Evolutionary conservation across 2,888 invertebrate species (phyloP).

Genomic region (Cephus pulcher): DNA sequence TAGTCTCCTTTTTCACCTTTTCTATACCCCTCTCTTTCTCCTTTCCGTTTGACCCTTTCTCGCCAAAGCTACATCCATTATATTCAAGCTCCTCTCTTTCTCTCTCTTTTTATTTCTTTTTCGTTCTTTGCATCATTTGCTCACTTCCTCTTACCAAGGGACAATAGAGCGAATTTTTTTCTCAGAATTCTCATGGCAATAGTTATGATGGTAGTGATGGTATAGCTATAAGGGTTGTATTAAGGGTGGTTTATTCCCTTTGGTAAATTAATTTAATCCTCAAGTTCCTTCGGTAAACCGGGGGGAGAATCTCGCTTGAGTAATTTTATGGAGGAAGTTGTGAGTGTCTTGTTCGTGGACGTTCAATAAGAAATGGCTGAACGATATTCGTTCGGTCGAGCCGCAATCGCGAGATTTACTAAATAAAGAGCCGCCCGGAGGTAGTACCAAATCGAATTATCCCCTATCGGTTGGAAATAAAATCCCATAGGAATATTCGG

Average conservation of each 20-base stretch:
- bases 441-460: neutral
- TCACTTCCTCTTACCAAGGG: neutral
- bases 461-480: neutral
- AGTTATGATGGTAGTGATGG: neutral
- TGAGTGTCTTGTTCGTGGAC: neutral
- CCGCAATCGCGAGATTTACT: neutral
- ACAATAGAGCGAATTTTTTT: neutral
- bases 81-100: neutral
- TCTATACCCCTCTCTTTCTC: constrained; percentile 1
- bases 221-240: neutral
- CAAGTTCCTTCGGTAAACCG: neutral
- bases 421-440: neutral
- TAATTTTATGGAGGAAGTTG: neutral
- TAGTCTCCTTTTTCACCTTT: constrained; percentile 13
- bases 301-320: neutral
- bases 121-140: neutral
- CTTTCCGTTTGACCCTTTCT: constrained; percentile 3
- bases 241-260: constrained; percentile 2
- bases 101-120: neutral
- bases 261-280: constrained; percentile 32
- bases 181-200: neutral
- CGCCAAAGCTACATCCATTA: constrained; percentile 18
- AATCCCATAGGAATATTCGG: neutral
- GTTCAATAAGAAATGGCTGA: constrained; percentile 4
- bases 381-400: neutral